Base-by-base conservation (phyloP, 2,888 invertebrate species). In the Hirtodrosophila histrioides region DNA sequence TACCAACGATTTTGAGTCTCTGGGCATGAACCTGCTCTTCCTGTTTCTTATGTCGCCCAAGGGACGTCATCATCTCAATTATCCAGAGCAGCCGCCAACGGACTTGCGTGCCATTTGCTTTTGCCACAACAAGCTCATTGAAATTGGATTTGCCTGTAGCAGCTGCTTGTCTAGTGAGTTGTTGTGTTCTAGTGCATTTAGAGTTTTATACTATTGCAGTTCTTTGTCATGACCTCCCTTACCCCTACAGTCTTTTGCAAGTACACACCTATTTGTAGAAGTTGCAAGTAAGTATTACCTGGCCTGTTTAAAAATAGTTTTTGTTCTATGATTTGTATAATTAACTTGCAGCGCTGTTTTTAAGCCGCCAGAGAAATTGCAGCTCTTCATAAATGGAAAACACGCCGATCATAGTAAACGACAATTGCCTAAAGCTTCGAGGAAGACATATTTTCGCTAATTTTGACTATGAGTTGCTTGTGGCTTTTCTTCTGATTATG, bases 101-200 rank as follows among this genome's bases (percentile, higher is more conserved):
- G 37, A 40, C 40, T 33, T 9, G 4, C 29, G 27, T 39, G 55
- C 8, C 11, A 12, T 36, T 31, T 51, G 51, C 62, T 49, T 24
- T 7, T 43, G 62, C 40, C 63, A 51, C 17, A 53, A 24, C 17
- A 17, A 37, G 8, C 41, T 46, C 35, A 36, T 51, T 5, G 10
- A 29, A 40, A 48, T 49, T 11, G 35, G 8, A 44, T 37, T 33
- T 11, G 48, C 36, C 43, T 39, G 12, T 29, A 53, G 48, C 48
- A 48, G 36, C 24, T 65, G 64, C 17, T 7, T 46, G 35, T 36
- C 63, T 8, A 29, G 29, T 51, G 40, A 45, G 45, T 56, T 35
- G 37, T 31, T 31, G 31, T 27, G 31, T 31, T n/a, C 7, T 8
- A 4, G 8, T 27, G n/a, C 8, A 6, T 37, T 11, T 7, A n/a